phyloP scores from a whole-genome alignment of 2,113 vertebrate genomes.

The Marcusenius ussheri region DNA sequence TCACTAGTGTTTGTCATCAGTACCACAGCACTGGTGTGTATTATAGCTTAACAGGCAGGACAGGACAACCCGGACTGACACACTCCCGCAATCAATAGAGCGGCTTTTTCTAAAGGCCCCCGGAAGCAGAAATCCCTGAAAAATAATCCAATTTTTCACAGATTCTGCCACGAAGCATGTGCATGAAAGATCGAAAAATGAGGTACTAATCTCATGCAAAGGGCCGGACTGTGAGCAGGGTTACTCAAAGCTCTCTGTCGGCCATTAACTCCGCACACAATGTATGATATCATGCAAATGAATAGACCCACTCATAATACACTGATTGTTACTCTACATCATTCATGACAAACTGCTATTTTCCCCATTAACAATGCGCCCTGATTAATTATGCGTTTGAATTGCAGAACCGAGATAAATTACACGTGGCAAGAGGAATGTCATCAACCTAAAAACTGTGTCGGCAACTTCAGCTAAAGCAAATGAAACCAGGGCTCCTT shows the following conservation, averaged over 20 bases:
- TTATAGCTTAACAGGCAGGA: not conserved
- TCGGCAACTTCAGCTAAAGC: not conserved
- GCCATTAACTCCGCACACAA: conserved; percentile 16
- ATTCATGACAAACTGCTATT: conserved; percentile 20
- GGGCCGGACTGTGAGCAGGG: conserved; percentile 20
- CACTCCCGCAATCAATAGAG: not conserved
- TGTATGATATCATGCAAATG: conserved; percentile 36
- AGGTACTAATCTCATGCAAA: conserved; percentile 22
- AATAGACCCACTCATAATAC: conserved; percentile 19
- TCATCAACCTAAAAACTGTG: not conserved
- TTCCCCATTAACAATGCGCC: conserved; percentile 26
- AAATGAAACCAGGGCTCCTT: not conserved
- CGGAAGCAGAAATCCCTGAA: not conserved
- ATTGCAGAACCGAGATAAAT: conserved; percentile 19
- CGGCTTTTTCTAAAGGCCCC: not conserved
- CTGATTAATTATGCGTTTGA: conserved; percentile 32
- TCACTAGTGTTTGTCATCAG: not conserved
- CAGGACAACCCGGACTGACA: not conserved
- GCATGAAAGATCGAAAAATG: conserved; percentile 16
- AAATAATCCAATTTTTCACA: not conserved
- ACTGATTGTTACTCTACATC: conserved; percentile 14
- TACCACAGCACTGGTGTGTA: not conserved
- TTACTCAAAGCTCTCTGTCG: conserved; percentile 15
- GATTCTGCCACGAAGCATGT: not conserved
- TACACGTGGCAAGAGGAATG: not conserved